Base-by-base conservation (phyloP, 1,140 invertebrate species). In the Caerostris extrusa region DNA sequence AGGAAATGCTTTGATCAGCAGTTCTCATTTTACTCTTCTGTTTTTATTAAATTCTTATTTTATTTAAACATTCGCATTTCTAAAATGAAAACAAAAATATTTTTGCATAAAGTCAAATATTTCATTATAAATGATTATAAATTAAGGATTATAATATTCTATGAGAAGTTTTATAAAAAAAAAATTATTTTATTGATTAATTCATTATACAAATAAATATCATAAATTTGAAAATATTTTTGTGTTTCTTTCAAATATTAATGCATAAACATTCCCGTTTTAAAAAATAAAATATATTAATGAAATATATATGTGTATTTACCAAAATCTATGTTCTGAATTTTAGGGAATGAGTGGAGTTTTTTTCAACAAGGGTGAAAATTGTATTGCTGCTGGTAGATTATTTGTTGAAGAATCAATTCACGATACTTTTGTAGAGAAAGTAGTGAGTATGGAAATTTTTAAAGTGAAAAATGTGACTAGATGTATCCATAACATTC, bases 301-400 rank as follows among this genome's bases (percentile, higher is more conserved):
- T 14, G 0, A 7, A 53, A 50, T 53, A 50, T 82, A 82, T 53
- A 5, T 55, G 14, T 55, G 34, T 34, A 34, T 34, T 34, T 34
- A 34, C 34, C 34, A 34, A 34, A 34, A 34, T 34, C 34, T 34
- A 5, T 53, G 53, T 82, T 86, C 12, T 81, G 57, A 3, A 57
- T 88, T 81, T 81, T 71, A 98, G 97, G 98, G 98, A 5, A 98
- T 99, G 98, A 97, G 97, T 94, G 97, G 98, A 60, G 98, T 99
- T 0, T 99, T 99, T 96, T 99, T 99, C 96, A 99, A 99, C 96
- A 99, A 99, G 95, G 99, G 99, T 90, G 98, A 99, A 96, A 99
- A 99, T 95, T 99, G 99, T 96, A 99, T 99, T 95, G 98, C 99
- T 7, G 99, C 99, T 58, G 99, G 99, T n/a, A 97, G 99, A 8